These are phyloP conservation scores for Nothura maculosa DNA, from an alignment of 2,797 vertebrate species.

Conservation along the genomic window DNA sequence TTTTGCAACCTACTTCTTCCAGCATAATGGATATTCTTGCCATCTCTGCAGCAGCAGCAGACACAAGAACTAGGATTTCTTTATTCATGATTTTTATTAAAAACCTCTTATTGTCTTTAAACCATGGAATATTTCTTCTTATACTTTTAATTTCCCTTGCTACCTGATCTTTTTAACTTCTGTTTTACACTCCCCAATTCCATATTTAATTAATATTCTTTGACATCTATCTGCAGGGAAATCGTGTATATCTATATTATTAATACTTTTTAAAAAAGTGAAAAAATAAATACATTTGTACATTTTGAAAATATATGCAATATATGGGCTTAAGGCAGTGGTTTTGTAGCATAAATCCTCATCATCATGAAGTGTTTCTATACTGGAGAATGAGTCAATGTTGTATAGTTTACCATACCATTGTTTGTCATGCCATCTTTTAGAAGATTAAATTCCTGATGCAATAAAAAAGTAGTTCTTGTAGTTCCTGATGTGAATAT, in stretches of 20 bases:
- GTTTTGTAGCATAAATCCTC: neutral
- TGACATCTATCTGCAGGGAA: neutral
- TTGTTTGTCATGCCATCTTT: neutral
- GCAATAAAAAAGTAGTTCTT: neutral
- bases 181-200: conserved; percentile 9
- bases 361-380: neutral
- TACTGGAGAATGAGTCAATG: neutral
- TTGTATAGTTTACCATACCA: neutral
- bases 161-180: conserved; percentile 10
- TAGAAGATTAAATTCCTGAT: neutral
- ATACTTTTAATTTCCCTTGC: neutral
- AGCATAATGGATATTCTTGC: neutral
- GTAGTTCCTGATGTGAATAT: neutral
- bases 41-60: neutral
- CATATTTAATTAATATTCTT: conserved; percentile 8
- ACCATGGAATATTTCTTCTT: neutral
- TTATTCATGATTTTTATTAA: conserved; percentile 12
- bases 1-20: neutral
- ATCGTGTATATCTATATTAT: neutral
- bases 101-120: neutral
- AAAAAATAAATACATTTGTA: neutral
- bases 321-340: neutral
- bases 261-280: neutral
- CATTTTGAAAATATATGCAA: conserved; percentile 15
- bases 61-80: neutral